Evolutionary conservation across 2,888 invertebrate genomes (phyloP), one percentile per base, ranked within the genome.

Genomic region (Luperina nickerlii): DNA sequence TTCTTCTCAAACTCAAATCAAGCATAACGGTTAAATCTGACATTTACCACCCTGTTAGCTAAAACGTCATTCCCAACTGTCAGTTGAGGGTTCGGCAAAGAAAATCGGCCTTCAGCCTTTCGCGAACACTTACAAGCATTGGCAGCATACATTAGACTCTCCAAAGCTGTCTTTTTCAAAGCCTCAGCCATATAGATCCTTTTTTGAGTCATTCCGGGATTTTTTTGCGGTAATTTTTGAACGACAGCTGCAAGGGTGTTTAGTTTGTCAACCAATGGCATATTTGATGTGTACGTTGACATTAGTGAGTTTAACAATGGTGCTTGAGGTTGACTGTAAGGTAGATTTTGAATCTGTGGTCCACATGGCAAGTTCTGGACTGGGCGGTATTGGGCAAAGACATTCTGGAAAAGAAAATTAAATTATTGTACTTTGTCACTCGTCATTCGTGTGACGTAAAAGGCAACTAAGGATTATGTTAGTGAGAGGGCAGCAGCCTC

Each of bases 141-240:
- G 0, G 91, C 89, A 0, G 93, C 93, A 0, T 87, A 81, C 72
- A 91, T 82, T 15, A 95, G 74, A 76, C 91, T 94, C 66, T 93
- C 91, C 0, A 94, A 79, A 0, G 93, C 94, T 0, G 92, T 90
- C 60, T 92, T 90, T 70, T 90, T 92, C 4, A 93, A 87, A 1
- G 90, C 82, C 45, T 94, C 93, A 0, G 93, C 91, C 81, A 93
- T 85, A 27, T 88, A 87, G 18, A 91, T 88, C 38, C 91, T 87
- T 80, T 90, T 90, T 32, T 84, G 87, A 15, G 81, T 71, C 54
- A 75, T 79, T 6, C 86, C 76, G 0, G 83, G 75, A 45, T 82
- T 89, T n/a, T 86, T 90, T 1, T 88, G 75, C 1, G 93, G 89
- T 42, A 89, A 83, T 66, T 91, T 90, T 79, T 91, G 90, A 0